Conservation (phyloP, 2,113 vertebrate species). For the Colistium nudipinnis region DNA sequence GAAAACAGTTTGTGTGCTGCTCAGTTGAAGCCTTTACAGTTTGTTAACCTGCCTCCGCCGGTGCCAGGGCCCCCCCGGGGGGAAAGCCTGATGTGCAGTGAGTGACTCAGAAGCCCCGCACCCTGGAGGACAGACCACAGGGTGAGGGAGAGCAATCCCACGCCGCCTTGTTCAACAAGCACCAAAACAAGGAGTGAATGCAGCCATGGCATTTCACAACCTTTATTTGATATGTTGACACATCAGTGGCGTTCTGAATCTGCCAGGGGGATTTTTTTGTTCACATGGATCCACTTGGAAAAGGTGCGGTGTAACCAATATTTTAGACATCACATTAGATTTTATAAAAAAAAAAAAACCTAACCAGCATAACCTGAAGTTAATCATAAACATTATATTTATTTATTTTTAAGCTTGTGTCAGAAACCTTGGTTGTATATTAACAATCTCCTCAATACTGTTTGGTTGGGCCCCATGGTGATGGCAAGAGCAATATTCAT, state of each 20-base stretch:
- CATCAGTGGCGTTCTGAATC: conserved; percentile 58
- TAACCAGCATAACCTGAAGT: conserved; percentile 61
- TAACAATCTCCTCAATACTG: conserved; percentile 69
- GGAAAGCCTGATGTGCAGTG: conserved; percentile 68
- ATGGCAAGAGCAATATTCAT: conserved; percentile 3
- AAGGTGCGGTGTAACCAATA: conserved; percentile 25
- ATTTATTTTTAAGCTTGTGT: conserved; percentile 58
- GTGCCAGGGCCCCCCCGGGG: conserved; percentile 68
- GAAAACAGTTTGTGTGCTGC: conserved; percentile 90
- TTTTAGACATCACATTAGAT: conserved; percentile 42
- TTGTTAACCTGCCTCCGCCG: conserved; percentile 84
- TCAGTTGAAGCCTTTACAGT: conserved; percentile 89
- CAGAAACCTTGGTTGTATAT: conserved; percentile 66
- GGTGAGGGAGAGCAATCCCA: conserved; percentile 76
- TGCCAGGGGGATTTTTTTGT: conserved; percentile 62
- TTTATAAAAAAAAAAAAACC: conserved; percentile 5
- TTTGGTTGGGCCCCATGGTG: conserved; percentile 48
- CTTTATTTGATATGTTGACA: conserved; percentile 76
- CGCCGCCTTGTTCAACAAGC: conserved; percentile 79
- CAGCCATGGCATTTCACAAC: conserved; percentile 66
- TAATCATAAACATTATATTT: conserved; percentile 67
- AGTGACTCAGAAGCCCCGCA: conserved; percentile 70
- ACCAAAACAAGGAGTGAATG: conserved; percentile 67
- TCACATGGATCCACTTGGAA: conserved; percentile 53
- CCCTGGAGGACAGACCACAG: conserved; percentile 75